A percentile compares a stretch with the other conserved stretches of the same genome.
phyloP scores from a whole-genome alignment of 2,797 vertebrate species.

The Kryptolebias ocellatus region DNA sequence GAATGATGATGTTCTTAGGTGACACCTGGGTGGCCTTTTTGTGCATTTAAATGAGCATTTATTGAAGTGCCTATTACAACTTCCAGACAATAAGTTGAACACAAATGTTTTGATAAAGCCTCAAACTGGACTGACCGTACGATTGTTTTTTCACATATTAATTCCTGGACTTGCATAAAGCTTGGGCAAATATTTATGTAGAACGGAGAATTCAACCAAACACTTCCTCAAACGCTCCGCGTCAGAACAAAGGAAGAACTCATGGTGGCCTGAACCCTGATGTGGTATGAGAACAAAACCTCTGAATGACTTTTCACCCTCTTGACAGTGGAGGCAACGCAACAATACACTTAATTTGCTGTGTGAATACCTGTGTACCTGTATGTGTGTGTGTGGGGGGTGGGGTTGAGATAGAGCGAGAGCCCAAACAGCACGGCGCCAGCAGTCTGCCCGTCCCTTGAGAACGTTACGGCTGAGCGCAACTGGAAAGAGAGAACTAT shows the following conservation, averaged over 20 bases:
- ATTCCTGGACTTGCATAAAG: neutral
- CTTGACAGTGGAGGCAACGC: conserved; percentile 56
- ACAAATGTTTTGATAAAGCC: neutral
- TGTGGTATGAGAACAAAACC: conserved; percentile 62
- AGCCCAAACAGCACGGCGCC: conserved; percentile 84
- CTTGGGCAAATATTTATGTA: neutral
- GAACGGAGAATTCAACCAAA: neutral
- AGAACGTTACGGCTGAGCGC: conserved; percentile 85
- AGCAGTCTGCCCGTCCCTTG: conserved; percentile 85
- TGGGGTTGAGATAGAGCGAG: conserved; percentile 43
- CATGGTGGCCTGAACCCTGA: conserved; percentile 56
- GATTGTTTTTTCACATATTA: neutral
- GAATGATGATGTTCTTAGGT: neutral
- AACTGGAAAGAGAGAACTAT: conserved; percentile 72
- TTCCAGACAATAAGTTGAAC: neutral
- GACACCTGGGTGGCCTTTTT: neutral
- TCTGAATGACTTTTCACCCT: conserved; percentile 60
- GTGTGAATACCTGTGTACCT: conserved; percentile 64
- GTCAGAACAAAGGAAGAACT: conserved; percentile 30
- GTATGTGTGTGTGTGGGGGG: conserved; percentile 50
- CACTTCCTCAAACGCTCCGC: conserved; percentile 25
- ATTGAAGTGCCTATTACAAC: neutral
- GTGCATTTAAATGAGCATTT: too few relatives aligned
- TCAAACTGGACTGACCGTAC: neutral
- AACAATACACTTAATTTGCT: conserved; percentile 83